Conservation (phyloP, 2,888 invertebrate genomes). For the Mactromeris polynyma region DNA sequence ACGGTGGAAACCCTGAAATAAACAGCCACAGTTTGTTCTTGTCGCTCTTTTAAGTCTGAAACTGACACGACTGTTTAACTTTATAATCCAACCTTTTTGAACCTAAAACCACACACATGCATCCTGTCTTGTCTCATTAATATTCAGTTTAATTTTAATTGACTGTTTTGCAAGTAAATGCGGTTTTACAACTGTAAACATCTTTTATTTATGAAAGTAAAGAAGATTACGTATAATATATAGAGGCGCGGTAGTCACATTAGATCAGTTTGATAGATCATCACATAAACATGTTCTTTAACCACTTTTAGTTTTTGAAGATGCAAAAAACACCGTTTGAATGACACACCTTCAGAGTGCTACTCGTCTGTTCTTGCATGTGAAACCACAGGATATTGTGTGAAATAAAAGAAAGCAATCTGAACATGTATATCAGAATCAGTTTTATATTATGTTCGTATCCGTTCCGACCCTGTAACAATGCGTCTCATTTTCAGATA, state of each 20-base stretch:
- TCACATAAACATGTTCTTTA: not conserved
- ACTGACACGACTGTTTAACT: too few relatives aligned
- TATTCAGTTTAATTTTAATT: not conserved
- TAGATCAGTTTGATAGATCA: not conserved
- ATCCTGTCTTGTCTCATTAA: not conserved
- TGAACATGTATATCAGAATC: too few relatives aligned
- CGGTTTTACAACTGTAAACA: not conserved
- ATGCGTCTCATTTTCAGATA: too few relatives aligned
- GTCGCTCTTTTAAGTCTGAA: not conserved
- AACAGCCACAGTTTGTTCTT: not conserved
- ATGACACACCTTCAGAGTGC: too few relatives aligned
- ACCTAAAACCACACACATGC: too few relatives aligned
- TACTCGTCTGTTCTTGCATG: too few relatives aligned
- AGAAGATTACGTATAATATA: not conserved
- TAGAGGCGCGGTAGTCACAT: not conserved
- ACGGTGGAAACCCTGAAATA: not conserved
- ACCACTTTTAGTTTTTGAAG: not conserved
- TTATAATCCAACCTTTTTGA: not conserved
- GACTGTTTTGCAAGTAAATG: not conserved
- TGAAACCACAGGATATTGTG: too few relatives aligned
- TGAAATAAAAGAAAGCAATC: too few relatives aligned
- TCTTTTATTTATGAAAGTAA: not conserved
- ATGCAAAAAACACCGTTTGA: too few relatives aligned
- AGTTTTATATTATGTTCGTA: too few relatives aligned
- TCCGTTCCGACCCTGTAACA: too few relatives aligned